phyloP scores from a whole-genome alignment of 2,888 invertebrate species.

The Lysandra bellargus region DNA sequence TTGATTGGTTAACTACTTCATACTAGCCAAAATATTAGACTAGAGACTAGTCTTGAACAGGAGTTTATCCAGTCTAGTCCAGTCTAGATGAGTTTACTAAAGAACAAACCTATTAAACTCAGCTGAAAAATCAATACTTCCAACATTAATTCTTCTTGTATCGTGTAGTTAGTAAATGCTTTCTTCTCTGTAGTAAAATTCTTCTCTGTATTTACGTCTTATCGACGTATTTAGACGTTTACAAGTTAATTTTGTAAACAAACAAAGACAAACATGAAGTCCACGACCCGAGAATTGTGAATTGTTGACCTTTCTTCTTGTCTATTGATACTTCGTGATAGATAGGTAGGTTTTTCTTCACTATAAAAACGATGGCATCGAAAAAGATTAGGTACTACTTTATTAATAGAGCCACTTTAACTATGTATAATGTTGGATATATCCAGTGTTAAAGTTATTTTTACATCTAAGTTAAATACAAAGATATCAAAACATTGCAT shows the following conservation, averaged over 20 bases:
- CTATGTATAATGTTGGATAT: too few relatives aligned
- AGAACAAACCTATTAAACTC: background rate
- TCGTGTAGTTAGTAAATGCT: background rate
- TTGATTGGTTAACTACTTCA: too few relatives aligned
- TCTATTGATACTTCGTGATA: background rate
- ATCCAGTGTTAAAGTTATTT: too few relatives aligned
- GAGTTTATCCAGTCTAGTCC: too few relatives aligned
- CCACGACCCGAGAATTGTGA: background rate
- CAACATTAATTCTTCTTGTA: background rate
- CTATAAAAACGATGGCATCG: background rate
- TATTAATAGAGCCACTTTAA: too few relatives aligned
- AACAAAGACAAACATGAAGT: background rate
- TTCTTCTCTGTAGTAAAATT: background rate
- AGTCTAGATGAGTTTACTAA: too few relatives aligned
- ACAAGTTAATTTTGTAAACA: background rate
- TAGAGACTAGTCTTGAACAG: too few relatives aligned
- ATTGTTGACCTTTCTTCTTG: background rate
- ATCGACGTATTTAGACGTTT: constrained; percentile 16
- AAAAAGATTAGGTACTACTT: background rate
- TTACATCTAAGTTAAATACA: too few relatives aligned
- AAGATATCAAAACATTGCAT: background rate
- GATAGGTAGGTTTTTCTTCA: background rate
- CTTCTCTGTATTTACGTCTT: background rate
- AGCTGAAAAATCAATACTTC: background rate
- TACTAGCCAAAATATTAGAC: too few relatives aligned